These are phyloP conservation scores for Hyperoodon ampullatus DNA, from an alignment of 2,113 vertebrate species.

Conservation along the genomic window DNA sequence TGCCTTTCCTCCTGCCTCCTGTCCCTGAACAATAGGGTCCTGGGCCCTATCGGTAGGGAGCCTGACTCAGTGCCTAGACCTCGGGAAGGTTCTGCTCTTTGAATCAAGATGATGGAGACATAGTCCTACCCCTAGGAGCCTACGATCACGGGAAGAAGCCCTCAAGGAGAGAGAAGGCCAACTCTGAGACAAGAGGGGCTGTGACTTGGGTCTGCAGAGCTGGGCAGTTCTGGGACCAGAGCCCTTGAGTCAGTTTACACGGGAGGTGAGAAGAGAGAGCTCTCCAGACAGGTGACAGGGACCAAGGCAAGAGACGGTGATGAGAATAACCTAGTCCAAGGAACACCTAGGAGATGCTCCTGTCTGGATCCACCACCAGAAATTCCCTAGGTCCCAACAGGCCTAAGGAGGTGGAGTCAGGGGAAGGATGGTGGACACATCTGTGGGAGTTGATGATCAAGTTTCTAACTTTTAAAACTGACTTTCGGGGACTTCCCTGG, in stretches of 20 bases:
- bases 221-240: not conserved
- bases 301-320: not conserved
- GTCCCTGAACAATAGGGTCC: not conserved
- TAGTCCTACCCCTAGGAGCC: not conserved
- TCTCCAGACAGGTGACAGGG: not conserved
- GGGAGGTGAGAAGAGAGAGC: not conserved
- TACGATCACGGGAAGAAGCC: rapidly evolving
- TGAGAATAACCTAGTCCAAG: not conserved
- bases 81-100: not conserved
- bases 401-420: not conserved
- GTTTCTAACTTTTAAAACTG: not conserved
- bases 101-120: not conserved
- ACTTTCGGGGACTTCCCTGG: not conserved
- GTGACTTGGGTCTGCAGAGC: too few relatives aligned
- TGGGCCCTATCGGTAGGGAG: not conserved
- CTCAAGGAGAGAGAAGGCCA: rapidly evolving
- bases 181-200: too few relatives aligned
- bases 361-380: not conserved
- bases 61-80: not conserved
- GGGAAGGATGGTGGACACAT: not conserved
- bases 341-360: not conserved
- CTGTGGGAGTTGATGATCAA: not conserved
- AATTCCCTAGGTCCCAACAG: not conserved
- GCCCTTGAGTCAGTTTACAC: too few relatives aligned
- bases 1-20: too few relatives aligned